Conservation (phyloP, 2,113 vertebrate species). For the Cynopterus brachyotis region DNA sequence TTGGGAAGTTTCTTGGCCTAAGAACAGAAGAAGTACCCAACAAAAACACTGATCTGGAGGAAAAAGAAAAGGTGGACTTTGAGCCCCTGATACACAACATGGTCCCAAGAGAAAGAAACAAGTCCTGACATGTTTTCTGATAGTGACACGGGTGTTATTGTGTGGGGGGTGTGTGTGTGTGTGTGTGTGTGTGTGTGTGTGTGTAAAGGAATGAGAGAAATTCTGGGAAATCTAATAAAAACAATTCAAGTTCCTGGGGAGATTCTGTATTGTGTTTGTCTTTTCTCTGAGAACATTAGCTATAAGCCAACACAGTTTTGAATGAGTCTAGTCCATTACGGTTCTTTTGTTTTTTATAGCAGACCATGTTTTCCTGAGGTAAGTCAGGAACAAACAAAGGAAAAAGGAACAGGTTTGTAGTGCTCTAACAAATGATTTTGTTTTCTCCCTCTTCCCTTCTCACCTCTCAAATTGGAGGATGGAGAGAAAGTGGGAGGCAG, state of each 20-base stretch:
- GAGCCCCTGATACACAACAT: neutral
- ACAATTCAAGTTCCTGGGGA: neutral
- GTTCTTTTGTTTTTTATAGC: neutral
- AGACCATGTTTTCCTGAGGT: neutral
- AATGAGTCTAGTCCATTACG: neutral
- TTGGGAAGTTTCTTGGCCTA: neutral
- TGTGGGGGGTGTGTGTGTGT: neutral
- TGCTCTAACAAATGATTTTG: neutral
- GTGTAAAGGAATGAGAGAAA: neutral
- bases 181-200: too few species aligned
- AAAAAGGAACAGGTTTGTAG: neutral
- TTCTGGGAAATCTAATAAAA: neutral
- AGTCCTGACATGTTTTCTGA: neutral
- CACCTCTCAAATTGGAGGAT: neutral
- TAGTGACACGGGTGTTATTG: accelerated
- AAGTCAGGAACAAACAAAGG: neutral
- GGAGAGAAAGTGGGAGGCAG: too few species aligned
- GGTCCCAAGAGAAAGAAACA: neutral
- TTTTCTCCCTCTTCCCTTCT: neutral
- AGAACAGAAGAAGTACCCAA: neutral
- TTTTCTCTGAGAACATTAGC: neutral
- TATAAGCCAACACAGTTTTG: neutral
- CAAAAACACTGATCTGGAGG: neutral
- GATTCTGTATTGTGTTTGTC: neutral
- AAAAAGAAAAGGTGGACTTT: neutral